A percentile compares a stretch with the other conserved stretches of the same genome.
These are phyloP conservation scores for Megaceryle maxima DNA, from an alignment of 2,113 vertebrate genomes.

Conservation along the genomic window DNA sequence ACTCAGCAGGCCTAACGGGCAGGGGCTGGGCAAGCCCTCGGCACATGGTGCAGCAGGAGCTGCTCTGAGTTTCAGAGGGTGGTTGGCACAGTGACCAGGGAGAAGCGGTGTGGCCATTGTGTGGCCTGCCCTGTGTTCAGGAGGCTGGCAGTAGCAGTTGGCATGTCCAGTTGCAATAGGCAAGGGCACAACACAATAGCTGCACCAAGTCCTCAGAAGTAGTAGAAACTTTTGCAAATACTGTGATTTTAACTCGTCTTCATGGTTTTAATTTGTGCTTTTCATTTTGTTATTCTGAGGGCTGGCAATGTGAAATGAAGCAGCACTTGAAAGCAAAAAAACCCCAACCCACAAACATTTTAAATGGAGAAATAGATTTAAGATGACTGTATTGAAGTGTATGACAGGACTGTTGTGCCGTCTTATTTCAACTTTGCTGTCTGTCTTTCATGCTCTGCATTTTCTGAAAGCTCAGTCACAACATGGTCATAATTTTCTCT, in stretches of 20 bases:
- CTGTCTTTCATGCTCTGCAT: neutral
- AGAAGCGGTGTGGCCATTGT: neutral
- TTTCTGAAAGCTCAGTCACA: neutral
- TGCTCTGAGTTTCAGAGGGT: neutral
- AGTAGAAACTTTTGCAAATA: neutral
- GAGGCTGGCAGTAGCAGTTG: fast-evolving
- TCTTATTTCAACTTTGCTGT: neutral
- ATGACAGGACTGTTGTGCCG: neutral
- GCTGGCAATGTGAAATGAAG: neutral
- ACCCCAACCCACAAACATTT: neutral
- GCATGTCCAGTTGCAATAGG: fast-evolving
- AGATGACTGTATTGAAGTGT: neutral
- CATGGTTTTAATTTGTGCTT: neutral
- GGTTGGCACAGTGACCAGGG: neutral
- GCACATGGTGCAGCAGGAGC: neutral
- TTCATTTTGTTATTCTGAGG: neutral
- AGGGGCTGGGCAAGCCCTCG: neutral
- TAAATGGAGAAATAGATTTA: neutral
- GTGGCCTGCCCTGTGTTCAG: fast-evolving
- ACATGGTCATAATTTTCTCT: neutral
- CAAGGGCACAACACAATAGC: fast-evolving
- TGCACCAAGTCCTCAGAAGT: fast-evolving
- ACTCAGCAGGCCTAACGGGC: neutral
- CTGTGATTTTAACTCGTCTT: neutral
- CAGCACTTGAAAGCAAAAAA: neutral